Conservation (phyloP, 2,888 invertebrate species). For the Geophilus truncorum region DNA sequence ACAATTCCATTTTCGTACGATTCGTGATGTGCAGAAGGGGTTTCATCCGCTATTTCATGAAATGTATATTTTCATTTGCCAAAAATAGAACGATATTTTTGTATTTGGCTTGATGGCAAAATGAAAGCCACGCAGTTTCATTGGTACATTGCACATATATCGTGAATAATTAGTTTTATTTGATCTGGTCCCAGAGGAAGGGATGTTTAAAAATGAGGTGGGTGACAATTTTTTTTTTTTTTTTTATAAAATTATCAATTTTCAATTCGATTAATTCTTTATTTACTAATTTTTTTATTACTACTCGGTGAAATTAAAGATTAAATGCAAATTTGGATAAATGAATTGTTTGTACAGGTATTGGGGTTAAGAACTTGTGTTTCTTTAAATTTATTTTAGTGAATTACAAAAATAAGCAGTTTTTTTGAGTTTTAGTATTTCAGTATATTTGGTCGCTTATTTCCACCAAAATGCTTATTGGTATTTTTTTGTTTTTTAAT, state of each 20-base stretch:
- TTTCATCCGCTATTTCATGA: neutral
- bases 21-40: neutral
- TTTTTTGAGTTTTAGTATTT: neutral
- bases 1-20: neutral
- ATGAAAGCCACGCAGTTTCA: neutral
- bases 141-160: neutral
- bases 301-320: neutral
- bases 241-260: neutral
- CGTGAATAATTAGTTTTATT: neutral
- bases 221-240: too few relatives aligned
- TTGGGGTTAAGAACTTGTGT: neutral
- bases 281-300: neutral
- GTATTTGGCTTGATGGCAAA: neutral
- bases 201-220: neutral
- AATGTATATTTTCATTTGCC: neutral
- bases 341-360: neutral
- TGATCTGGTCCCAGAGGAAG: neutral
- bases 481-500: neutral
- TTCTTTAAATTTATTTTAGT: neutral
- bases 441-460: too few relatives aligned
- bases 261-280: neutral
- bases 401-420: neutral
- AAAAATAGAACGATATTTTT: neutral
- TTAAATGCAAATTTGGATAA: neutral
- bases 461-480: neutral